A percentile compares a stretch with the other conserved stretches of the same genome.
These are phyloP conservation scores for Aleiodes sp. DNA, from an alignment of 1,140 invertebrate species.

Conservation along the genomic window DNA sequence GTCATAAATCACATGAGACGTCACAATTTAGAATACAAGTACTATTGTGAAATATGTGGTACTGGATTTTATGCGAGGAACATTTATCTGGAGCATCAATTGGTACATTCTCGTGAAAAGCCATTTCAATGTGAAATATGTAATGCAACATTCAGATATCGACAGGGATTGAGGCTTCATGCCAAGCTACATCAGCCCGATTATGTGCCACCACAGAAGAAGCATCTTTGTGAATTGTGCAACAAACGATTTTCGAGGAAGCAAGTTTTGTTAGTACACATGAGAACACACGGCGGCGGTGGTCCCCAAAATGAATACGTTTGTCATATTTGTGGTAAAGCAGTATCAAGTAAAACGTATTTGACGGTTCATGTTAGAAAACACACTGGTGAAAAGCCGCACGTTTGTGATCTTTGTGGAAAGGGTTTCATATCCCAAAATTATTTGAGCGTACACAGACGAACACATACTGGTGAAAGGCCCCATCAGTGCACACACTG, in stretches of 20 bases:
- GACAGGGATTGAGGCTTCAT: constrained; percentile 65
- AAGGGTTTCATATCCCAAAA: constrained; percentile 78
- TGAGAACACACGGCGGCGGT: constrained; percentile 57
- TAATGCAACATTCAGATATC: constrained; percentile 63
- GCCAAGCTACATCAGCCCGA: constrained; percentile 66
- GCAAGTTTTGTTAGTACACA: constrained; percentile 63
- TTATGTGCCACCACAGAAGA: constrained; percentile 64
- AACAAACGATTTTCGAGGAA: constrained; percentile 63
- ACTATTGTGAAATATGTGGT: constrained; percentile 77
- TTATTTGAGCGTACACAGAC: constrained; percentile 76
- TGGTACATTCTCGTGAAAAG: constrained; percentile 53
- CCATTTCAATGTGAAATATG: constrained; percentile 65
- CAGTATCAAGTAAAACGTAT: constrained; percentile 77
- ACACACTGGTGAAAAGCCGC: constrained; percentile 71
- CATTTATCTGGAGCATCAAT: constrained; percentile 60
- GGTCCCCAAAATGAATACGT: constrained; percentile 65
- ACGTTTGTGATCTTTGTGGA: constrained; percentile 68
- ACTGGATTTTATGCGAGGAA: constrained; percentile 58
- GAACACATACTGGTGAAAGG: constrained; percentile 76
- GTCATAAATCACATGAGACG: constrained; percentile 54
- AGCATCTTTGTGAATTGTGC: constrained; percentile 62
- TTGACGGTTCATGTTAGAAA: constrained; percentile 84
- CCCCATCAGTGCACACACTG: constrained; percentile 76
- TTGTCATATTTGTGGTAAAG: constrained; percentile 80
- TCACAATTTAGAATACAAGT: constrained; percentile 61